Evolutionary conservation across 2,797 vertebrate species (phyloP).

Genomic region (Diplodus puntazzo): DNA sequence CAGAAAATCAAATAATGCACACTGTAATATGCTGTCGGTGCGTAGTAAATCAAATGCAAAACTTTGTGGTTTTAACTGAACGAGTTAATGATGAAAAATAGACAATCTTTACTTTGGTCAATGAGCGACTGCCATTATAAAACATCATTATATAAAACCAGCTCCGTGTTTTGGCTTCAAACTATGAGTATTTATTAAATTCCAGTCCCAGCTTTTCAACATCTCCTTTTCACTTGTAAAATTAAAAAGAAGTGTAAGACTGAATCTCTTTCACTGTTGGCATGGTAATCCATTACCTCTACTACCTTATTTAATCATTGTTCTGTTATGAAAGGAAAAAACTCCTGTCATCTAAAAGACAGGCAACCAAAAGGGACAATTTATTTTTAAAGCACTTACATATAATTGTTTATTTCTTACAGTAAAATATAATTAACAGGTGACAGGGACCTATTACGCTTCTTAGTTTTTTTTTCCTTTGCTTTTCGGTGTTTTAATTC

Average conservation of each 20-base stretch:
- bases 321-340: too few relatives aligned
- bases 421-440: too few relatives aligned
- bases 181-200: not conserved
- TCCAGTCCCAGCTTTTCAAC: not conserved
- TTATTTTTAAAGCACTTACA: too few relatives aligned
- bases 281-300: not conserved
- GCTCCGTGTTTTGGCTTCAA: not conserved
- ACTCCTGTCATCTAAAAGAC: too few relatives aligned
- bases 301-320: too few relatives aligned
- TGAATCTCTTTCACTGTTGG: not conserved
- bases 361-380: too few relatives aligned
- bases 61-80: not conserved
- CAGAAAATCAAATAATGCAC: not conserved
- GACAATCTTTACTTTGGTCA: not conserved
- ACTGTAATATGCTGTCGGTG: not conserved
- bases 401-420: too few relatives aligned
- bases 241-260: not conserved
- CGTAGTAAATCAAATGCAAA: not conserved
- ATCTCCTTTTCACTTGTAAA: not conserved
- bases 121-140: not conserved
- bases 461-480: too few relatives aligned
- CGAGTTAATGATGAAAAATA: not conserved
- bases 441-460: too few relatives aligned
- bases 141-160: not conserved
- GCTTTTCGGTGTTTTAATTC: too few relatives aligned